Percentiles rank a stretch among this genome's conserved stretches.
phyloP scores from a whole-genome alignment of 2,888 invertebrate species.

The Amblyjoppa fuscipennis region DNA sequence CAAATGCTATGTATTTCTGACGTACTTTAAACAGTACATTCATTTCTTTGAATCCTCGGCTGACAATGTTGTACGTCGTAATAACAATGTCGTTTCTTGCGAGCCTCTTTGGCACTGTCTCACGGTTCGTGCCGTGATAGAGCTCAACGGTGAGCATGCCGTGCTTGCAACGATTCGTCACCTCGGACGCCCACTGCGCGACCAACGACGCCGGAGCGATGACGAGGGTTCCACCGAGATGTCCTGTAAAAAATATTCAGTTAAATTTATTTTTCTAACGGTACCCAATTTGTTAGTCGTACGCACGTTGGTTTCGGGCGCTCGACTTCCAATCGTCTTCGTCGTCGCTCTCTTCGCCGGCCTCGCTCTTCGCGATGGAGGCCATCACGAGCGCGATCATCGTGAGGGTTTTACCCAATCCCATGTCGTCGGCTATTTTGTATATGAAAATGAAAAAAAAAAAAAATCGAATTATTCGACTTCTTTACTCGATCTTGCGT shows the following conservation, averaged over 20 bases:
- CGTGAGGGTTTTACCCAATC: conserved; percentile 93
- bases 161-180: conserved; percentile 88
- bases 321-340: conserved; percentile 74
- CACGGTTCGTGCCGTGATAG: conserved; percentile 93
- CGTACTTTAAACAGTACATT: conserved; percentile 82
- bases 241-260: conserved; percentile 73
- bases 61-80: conserved; percentile 94
- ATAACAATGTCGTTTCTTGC: conserved; percentile 93
- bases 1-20: not conserved
- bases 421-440: conserved; percentile 91
- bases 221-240: conserved; percentile 92
- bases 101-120: conserved; percentile 86
- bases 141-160: conserved; percentile 89
- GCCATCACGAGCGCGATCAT: conserved; percentile 91
- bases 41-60: conserved; percentile 86
- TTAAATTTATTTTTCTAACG: not conserved
- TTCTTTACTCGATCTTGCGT: not conserved
- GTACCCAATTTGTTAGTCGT: not conserved
- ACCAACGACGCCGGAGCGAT: conserved; percentile 97
- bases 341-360: conserved; percentile 81
- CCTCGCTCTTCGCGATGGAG: conserved; percentile 49
- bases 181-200: conserved; percentile 95
- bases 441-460: conserved; percentile 19
- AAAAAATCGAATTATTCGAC: not conserved
- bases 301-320: conserved; percentile 70